These are phyloP conservation scores for Nemotelus nigrinus DNA, from an alignment of 2,888 invertebrate species.

Conservation along the genomic window DNA sequence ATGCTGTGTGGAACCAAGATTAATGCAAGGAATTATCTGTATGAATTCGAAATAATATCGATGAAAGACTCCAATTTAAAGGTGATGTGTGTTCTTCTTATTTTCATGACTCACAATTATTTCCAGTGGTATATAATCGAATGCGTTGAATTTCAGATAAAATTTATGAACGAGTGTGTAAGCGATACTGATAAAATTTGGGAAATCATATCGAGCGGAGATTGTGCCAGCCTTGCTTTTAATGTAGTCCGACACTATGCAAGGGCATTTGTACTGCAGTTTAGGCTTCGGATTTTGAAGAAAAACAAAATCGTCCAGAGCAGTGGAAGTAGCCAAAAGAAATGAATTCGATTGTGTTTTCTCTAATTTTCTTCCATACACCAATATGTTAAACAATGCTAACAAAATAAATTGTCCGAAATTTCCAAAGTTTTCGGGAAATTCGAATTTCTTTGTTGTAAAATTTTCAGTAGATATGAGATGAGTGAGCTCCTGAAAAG, in stretches of 20 bases:
- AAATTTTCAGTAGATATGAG: no score
- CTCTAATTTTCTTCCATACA: no score
- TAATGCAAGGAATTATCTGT: neutral
- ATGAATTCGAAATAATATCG: conserved; percentile 34
- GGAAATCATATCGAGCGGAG: conserved; percentile 28
- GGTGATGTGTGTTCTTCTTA: no score
- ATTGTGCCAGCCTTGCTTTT: conserved; percentile 26
- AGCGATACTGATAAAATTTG: conserved; percentile 36
- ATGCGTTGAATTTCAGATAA: conserved; percentile 32
- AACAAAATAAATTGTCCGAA: no score
- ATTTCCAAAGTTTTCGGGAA: no score
- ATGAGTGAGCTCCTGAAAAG: no score
- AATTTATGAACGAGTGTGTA: conserved; percentile 33
- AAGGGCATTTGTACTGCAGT: neutral
- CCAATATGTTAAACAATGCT: no score
- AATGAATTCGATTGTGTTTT: no score
- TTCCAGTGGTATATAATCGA: neutral
- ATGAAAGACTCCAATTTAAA: conserved; percentile 15
- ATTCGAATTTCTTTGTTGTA: no score
- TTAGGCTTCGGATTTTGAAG: conserved; percentile 34
- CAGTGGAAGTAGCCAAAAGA: no score
- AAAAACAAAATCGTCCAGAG: no score
- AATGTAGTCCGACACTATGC: conserved; percentile 35
- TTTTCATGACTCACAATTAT: neutral
- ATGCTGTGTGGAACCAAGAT: conserved; percentile 1